Evolutionary conservation across 2,888 invertebrate genomes (phyloP), one percentile per base, ranked within the genome.

Genomic region (Sisyra nigra): DNA sequence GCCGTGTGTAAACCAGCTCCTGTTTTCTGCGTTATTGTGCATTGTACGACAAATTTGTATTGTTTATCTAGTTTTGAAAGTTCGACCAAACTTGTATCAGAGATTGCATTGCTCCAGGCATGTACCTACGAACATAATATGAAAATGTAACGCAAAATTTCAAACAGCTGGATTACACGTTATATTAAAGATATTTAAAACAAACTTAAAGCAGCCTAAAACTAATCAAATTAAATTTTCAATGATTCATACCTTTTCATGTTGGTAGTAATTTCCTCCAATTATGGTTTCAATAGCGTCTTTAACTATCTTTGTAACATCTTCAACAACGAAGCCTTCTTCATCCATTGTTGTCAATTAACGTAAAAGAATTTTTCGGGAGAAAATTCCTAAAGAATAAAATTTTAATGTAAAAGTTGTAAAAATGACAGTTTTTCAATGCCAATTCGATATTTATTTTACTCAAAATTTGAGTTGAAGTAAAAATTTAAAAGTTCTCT

Each of bases 21-120:
- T 53, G 80, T 83, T 61, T 83, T 86, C 63, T 87, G 86, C 63
- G 86, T 84, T 47, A 88, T 79, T 11, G 83, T 81, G 56, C 84
- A 80, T 35, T 81, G 80, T 50, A 85, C 84, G 58, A 80, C 80
- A 58, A 85, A 87, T 64, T 87, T 87, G 60, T 81, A 87, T 29
- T 83, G 80, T 56, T 84, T 84, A 54, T 80, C 78, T 43, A 84
- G 62, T 57, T 82, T 82, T 52, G 77, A 80, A 8, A 87, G 64
- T 47, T 77, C 72, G 40, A 73, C 65, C 39, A 87, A 61, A 44
- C 80, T 80, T 54, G 79, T 76, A 55, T 86, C 86, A 1, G 84
- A 82, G 35, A 85, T 79, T 36, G 72, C 66, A 19, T 76, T 72
- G 48, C 83, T 83, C 85, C 86, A 86, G 52, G 70, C 70, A 52